Base-by-base conservation (phyloP, 2,113 vertebrate species). In the Panurus biarmicus region DNA sequence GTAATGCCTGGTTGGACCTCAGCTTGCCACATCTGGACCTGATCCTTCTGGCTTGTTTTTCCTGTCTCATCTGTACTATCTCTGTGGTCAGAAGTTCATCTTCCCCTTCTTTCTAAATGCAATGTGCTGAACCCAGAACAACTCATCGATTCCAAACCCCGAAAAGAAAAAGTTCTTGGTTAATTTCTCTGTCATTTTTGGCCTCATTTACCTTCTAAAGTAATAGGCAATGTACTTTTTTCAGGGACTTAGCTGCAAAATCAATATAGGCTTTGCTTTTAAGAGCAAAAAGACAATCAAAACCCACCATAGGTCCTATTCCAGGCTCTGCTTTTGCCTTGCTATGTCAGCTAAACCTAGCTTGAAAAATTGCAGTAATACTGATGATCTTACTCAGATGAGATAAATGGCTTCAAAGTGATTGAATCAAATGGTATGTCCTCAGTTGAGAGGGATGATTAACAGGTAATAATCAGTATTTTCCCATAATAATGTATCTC, bases 161-260 rank as follows among this genome's bases (percentile, higher is more conserved):
- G 33, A 78, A 42, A 89, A 92, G 57, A 62, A 89, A 86, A 94
- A 57, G 29, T 29, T 14, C 9, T 65, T 64, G 31, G 53, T 78
- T 94, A 74, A 90, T 81, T 81, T 81, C 48, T 87, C 62, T 75
- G 62, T 24, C 42, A 72, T 82, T 89, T 89, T 75, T 73, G 47
- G 31, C 42, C 67, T 89, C 50, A 58, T 76, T 82, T 95, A 40
- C 71, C n/a, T 87, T 87, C 87, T 82, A 72, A 82, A 92, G 66
- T 79, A 96, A 91, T 74, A 92, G 19, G 23, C 51, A 75, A 74
- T 70, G 29, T 72, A 31, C 92, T 92, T 96, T 85, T 87, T 89
- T 36, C 54, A 87, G 54, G 38, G 48, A 35, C 6, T 89, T 21
- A 6, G 33, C 31, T 89, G 66, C 45, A 85, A 95, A 89, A 82